phyloP scores from a whole-genome alignment of 2,797 vertebrate species.

The Valencia hispanica region DNA sequence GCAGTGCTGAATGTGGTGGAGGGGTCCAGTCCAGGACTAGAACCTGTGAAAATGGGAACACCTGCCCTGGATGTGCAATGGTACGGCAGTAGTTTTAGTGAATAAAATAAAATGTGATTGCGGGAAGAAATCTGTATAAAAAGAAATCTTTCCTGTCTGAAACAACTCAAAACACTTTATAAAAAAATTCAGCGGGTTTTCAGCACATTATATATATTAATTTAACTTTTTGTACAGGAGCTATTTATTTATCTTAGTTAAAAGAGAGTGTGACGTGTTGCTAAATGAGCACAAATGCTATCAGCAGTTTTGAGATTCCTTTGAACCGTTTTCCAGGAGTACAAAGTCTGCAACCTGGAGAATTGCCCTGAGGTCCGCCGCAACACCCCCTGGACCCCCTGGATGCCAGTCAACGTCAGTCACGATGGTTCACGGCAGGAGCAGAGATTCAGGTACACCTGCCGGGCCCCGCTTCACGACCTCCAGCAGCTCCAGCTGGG shows the following conservation, averaged over 20 bases:
- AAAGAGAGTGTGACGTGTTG: not conserved
- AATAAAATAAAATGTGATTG: not conserved
- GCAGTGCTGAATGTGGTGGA: conserved; percentile 91
- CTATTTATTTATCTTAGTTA: not conserved
- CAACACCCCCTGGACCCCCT: conserved; percentile 96
- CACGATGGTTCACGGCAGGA: conserved; percentile 90
- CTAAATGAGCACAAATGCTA: not conserved
- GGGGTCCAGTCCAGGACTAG: conserved; percentile 91
- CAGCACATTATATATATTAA: not conserved
- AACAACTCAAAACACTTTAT: too few species aligned
- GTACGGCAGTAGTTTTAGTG: conserved; percentile 67
- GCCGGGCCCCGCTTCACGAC: conserved; percentile 89
- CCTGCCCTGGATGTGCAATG: conserved; percentile 88
- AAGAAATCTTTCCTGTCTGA: not conserved
- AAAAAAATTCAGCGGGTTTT: not conserved
- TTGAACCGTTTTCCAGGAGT: conserved; percentile 81
- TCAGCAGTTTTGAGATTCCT: not conserved
- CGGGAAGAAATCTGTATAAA: not conserved
- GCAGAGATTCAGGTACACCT: conserved; percentile 95
- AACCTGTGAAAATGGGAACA: conserved; percentile 90
- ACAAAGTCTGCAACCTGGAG: conserved; percentile 92
- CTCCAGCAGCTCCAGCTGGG: conserved; percentile 94
- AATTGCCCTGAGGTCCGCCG: conserved; percentile 93
- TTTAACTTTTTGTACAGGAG: not conserved
- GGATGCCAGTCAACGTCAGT: conserved; percentile 94